phyloP scores from a whole-genome alignment of 2,888 invertebrate species.

The Chromoteleia sp. region DNA sequence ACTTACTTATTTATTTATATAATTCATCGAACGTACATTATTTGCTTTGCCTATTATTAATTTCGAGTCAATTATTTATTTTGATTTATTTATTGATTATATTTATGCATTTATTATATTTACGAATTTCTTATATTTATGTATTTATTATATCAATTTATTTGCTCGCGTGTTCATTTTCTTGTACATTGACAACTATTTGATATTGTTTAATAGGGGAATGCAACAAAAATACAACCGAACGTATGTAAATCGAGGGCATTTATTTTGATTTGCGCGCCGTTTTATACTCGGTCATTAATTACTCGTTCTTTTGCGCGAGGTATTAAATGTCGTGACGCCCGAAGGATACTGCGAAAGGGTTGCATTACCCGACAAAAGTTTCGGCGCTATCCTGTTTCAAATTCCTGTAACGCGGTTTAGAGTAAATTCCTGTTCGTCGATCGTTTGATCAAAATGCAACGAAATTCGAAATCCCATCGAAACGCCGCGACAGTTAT shows the following conservation, averaged over 20 bases:
- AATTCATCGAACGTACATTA: too few species aligned
- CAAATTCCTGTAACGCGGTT: slow-evolving; percentile 64
- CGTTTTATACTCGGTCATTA: slow-evolving; percentile 40
- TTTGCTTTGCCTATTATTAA: too few species aligned
- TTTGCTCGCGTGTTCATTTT: too few species aligned
- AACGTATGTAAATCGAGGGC: not conserved
- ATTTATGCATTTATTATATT: too few species aligned
- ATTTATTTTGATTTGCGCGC: slow-evolving; percentile 30
- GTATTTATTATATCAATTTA: too few species aligned
- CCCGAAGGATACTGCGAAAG: slow-evolving; percentile 43
- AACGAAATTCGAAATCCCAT: slow-evolving; percentile 31
- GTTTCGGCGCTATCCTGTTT: slow-evolving; percentile 62
- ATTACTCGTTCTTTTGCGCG: slow-evolving; percentile 57
- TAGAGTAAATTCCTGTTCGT: slow-evolving; percentile 55
- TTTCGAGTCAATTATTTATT: too few species aligned
- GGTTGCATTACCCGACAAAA: slow-evolving; percentile 63
- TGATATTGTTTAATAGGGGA: too few species aligned
- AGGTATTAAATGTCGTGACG: slow-evolving; percentile 60
- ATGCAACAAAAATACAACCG: too few species aligned
- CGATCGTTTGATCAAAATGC: slow-evolving; percentile 56
- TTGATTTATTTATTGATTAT: too few species aligned
- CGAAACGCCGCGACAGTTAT: slow-evolving; percentile 14
- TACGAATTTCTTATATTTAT: too few species aligned
- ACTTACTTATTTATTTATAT: not conserved
- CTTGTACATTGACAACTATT: too few species aligned